A percentile compares a stretch with the other conserved stretches of the same genome.
Evolutionary conservation across 2,113 vertebrate species (phyloP).

Genomic region (Myrmecobius fasciatus): DNA sequence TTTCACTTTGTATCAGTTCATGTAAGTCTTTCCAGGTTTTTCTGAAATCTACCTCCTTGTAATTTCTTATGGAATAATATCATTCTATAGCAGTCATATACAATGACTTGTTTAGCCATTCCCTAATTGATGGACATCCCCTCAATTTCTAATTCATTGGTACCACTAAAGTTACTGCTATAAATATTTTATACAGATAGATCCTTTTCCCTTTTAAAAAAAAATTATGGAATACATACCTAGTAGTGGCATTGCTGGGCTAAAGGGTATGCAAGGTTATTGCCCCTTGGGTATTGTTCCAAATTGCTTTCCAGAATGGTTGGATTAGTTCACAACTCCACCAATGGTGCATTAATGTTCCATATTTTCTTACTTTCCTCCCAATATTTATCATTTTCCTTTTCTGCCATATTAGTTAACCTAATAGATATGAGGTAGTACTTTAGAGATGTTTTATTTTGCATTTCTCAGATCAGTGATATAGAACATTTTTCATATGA

Average conservation of each 20-base stretch:
- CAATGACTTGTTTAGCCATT: not conserved
- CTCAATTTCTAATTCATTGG: not conserved
- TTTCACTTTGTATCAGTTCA: not conserved
- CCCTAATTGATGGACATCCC: not conserved
- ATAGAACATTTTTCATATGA: too few relatives aligned
- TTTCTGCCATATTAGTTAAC: too few relatives aligned
- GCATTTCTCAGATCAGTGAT: too few relatives aligned
- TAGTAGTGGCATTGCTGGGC: not conserved
- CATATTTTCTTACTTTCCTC: too few relatives aligned
- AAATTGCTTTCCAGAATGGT: not conserved
- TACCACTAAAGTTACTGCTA: too few relatives aligned
- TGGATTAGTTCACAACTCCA: not conserved
- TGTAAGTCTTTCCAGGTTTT: not conserved
- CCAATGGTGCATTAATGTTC: too few relatives aligned
- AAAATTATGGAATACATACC: too few relatives aligned
- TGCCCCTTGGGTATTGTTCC: not conserved
- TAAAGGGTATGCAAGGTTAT: not conserved
- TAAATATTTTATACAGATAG: too few relatives aligned
- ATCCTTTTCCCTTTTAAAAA: too few relatives aligned
- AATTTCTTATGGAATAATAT: not conserved
- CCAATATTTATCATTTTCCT: too few relatives aligned
- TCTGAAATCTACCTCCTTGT: not conserved
- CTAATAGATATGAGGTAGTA: too few relatives aligned
- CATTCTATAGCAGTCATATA: not conserved
- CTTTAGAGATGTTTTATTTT: too few relatives aligned